Evolutionary conservation across 2,113 vertebrate species (phyloP).

Genomic region (Suricata suricatta): DNA sequence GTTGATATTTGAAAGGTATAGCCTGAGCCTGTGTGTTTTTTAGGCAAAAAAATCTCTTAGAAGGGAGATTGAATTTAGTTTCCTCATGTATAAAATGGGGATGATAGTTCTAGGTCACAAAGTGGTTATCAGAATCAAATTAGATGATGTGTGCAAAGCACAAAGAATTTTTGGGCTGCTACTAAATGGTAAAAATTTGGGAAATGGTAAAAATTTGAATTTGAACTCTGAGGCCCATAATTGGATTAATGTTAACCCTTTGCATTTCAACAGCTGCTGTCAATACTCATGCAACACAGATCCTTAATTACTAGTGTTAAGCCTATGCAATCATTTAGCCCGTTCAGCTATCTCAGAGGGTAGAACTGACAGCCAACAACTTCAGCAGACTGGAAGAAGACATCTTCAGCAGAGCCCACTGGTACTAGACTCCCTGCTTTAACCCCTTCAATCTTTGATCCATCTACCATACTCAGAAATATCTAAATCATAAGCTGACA

Average conservation of each 20-base stretch:
- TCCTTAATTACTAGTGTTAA: neutral
- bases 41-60: neutral
- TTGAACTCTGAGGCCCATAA: neutral
- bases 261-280: neutral
- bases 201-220: constrained; percentile 16
- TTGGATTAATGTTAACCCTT: neutral
- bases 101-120: neutral
- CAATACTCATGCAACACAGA: neutral
- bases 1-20: neutral
- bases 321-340: neutral
- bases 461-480: neutral
- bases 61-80: neutral
- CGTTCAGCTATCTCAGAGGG: neutral
- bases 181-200: neutral
- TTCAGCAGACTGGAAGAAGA: neutral
- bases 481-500: neutral
- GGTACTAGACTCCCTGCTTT: neutral
- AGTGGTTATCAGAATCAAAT: neutral
- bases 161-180: neutral
- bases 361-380: neutral
- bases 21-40: neutral
- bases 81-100: neutral
- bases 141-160: neutral
- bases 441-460: neutral
- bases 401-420: neutral